These are phyloP conservation scores for Plagodis dolabraria DNA, from an alignment of 2,888 invertebrate species.

Conservation along the genomic window DNA sequence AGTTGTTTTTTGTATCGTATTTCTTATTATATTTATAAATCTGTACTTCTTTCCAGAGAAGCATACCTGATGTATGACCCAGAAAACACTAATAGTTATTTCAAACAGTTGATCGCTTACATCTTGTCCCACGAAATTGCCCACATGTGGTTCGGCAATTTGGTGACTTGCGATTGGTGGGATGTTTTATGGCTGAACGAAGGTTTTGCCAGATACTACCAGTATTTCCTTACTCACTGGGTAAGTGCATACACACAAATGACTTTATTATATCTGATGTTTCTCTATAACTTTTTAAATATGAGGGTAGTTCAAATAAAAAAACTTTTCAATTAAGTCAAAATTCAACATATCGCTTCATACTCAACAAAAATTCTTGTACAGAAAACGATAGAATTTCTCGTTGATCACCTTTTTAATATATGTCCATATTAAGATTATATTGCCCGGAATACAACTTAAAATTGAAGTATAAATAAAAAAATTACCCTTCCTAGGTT, in stretches of 20 bases:
- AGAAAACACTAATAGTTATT: constrained; percentile 64
- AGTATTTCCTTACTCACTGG: constrained; percentile 87
- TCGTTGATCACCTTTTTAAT: too few species aligned
- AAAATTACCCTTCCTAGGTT: constrained; percentile 68
- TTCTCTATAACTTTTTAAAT: too few species aligned
- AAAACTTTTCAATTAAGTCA: too few species aligned
- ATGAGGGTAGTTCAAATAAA: too few species aligned
- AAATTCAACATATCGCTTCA: too few species aligned
- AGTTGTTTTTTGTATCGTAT: too few species aligned
- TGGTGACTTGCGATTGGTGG: constrained; percentile 88
- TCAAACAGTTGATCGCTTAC: constrained; percentile 83
- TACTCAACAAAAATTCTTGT: too few species aligned
- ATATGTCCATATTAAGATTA: too few species aligned
- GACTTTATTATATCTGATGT: too few species aligned
- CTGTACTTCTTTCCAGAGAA: constrained; percentile 53
- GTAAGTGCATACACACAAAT: constrained; percentile 54
- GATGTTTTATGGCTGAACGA: constrained; percentile 87
- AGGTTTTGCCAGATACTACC: constrained; percentile 89
- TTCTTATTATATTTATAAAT: not conserved
- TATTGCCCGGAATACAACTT: too few species aligned
- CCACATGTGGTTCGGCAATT: constrained; percentile 90
- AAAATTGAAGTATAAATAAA: too few species aligned
- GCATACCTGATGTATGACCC: constrained; percentile 75
- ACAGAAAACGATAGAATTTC: too few species aligned
- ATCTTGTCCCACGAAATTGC: constrained; percentile 89